Evolutionary conservation across 2,888 invertebrate species (phyloP), one percentile per base, ranked within the genome.

Genomic region (Tinea semifulvella): DNA sequence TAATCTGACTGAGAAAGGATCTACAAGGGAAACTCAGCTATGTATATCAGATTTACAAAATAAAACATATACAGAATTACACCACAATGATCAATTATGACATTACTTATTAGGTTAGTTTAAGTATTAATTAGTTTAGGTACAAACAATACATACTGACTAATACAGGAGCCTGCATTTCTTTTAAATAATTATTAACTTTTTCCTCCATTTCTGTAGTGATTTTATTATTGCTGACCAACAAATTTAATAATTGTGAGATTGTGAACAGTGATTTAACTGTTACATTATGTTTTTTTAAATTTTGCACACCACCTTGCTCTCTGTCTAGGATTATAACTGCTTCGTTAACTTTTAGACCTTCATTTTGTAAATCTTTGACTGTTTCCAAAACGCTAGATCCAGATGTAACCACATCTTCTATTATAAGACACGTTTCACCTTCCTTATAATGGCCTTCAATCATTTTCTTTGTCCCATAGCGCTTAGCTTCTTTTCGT

Each of bases 381-480:
- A 90, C 92, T 0, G 98, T 98, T 64, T 99, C 98, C 48, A 96
- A 65, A 44, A 99, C 88, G 68, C 97, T 98, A 11, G 92, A 89
- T 0, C 98, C 98, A 44, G 94, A 95, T 0, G 94, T 93, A 0
- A 94, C 87, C 1, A 98, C 94, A 75, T 99, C 98, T 76, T 99
- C 98, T 45, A 98, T 85, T 43, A 99, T 92, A 0, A 98, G 75
- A 56, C 96, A 96, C 1, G 70, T 86, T 53, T 96, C 89, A 0
- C 91, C 93, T 20, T 77, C 63, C 49, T 86, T 83, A 60, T 86
- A 97, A 49, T 86, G 84, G 18, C 98, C 99, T 75, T 99, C 98
- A 42, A 99, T 90, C 46, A 96, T 74, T 65, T 96, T 96, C 65
- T 95, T 97, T 0, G 97, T 98, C 0, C 99, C 99, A 65, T 99